Conservation (phyloP, 1,140 invertebrate species). For the Drosophila rufa region DNA sequence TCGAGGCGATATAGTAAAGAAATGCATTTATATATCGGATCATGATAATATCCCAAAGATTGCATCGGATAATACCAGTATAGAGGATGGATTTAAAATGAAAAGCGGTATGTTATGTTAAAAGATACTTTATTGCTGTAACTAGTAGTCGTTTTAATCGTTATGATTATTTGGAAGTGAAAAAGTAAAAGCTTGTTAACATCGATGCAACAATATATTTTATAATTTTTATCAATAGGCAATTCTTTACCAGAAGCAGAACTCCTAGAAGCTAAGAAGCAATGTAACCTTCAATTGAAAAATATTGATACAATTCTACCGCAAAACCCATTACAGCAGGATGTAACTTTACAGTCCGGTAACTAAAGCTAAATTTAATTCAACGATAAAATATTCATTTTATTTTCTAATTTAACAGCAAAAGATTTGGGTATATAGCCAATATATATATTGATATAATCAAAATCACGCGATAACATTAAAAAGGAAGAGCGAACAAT, state of each 20-base stretch:
- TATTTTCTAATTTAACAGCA: neutral
- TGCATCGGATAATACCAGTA: neutral
- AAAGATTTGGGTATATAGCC: constrained; percentile 1
- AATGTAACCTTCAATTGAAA: neutral
- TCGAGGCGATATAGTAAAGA: constrained; percentile 91
- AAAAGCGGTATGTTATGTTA: neutral
- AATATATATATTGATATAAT: neutral
- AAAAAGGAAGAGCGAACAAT: neutral
- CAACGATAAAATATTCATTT: neutral
- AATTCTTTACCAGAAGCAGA: neutral
- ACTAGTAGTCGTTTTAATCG: neutral
- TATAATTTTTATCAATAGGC: neutral
- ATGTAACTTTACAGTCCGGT: neutral
- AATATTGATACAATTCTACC: neutral
- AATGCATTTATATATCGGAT: constrained; percentile 93
- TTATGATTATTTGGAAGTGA: no score
- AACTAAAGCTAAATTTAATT: neutral
- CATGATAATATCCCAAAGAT: constrained; percentile 86
- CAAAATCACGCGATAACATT: neutral
- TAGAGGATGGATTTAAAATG: neutral
- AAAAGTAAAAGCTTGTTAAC: no score
- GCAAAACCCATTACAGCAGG: neutral
- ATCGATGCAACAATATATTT: neutral
- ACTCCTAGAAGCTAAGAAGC: neutral
- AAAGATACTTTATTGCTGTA: neutral